Percentiles rank a stretch among this genome's conserved stretches.
phyloP scores from a whole-genome alignment of 2,888 invertebrate genomes.

The Rhamnusium bicolor region DNA sequence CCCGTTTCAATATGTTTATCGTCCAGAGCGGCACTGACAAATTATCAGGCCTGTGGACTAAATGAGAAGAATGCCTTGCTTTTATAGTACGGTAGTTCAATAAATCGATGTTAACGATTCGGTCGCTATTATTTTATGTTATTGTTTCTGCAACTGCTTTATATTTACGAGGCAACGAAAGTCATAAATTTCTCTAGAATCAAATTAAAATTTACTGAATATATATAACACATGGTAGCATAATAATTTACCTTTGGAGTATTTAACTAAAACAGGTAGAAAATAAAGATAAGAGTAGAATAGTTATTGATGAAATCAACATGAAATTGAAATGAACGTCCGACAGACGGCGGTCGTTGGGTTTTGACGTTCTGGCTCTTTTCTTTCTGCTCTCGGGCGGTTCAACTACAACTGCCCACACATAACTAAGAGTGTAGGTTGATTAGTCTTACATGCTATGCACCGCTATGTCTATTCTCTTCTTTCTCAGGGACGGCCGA shows the following conservation, averaged over 20 bases:
- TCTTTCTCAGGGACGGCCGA: constrained; percentile 51
- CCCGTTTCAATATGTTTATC: too few relatives aligned
- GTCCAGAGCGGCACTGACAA: not conserved
- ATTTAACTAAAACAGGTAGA: constrained; percentile 50
- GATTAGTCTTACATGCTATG: constrained; percentile 64
- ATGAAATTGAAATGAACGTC: constrained; percentile 57
- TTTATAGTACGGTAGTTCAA: constrained; percentile 21
- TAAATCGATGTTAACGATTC: constrained; percentile 33
- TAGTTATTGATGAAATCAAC: constrained; percentile 59
- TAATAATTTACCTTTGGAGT: constrained; percentile 46
- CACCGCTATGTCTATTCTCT: constrained; percentile 61
- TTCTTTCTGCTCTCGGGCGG: constrained; percentile 55
- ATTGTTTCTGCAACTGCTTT: constrained; percentile 35
- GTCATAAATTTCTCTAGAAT: constrained; percentile 19
- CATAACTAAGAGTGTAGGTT: constrained; percentile 64
- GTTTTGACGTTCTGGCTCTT: constrained; percentile 38
- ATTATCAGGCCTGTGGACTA: not conserved
- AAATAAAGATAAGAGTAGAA: constrained; percentile 58
- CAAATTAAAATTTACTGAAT: constrained; percentile 39
- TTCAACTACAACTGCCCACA: constrained; percentile 62
- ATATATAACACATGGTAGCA: constrained; percentile 47
- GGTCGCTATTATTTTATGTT: constrained; percentile 35
- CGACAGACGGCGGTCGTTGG: constrained; percentile 54
- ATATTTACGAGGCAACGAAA: constrained; percentile 28
- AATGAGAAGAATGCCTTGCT: constrained; percentile 10